phyloP scores from a whole-genome alignment of 2,888 invertebrate species.

The Clostera curtula region DNA sequence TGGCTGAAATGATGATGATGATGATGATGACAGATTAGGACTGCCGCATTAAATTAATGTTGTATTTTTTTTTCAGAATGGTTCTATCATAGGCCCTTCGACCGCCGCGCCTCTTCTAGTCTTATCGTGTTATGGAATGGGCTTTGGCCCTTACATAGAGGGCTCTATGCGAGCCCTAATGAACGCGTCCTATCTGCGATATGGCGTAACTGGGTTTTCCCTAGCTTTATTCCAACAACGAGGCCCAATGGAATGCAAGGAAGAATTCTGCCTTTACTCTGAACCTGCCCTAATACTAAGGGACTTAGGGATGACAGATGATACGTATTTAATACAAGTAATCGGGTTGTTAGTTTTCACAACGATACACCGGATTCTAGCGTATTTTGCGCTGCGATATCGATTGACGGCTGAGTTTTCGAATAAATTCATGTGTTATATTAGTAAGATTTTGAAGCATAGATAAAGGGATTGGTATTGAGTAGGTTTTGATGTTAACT shows the following conservation, averaged over 20 bases:
- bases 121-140: conserved; percentile 77
- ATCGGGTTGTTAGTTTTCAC: conserved; percentile 73
- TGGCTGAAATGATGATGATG: too few relatives aligned
- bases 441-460: conserved; percentile 71
- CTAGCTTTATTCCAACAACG: conserved; percentile 77
- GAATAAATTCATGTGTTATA: conserved; percentile 68
- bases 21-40: too few relatives aligned
- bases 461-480: conserved; percentile 35
- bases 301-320: conserved; percentile 76
- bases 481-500: background rate
- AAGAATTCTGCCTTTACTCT: conserved; percentile 73
- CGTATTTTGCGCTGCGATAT: conserved; percentile 75
- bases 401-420: conserved; percentile 72
- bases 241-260: conserved; percentile 74
- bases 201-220: conserved; percentile 78
- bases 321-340: conserved; percentile 71
- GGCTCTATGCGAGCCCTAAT: conserved; percentile 70
- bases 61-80: conserved; percentile 64
- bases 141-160: conserved; percentile 72
- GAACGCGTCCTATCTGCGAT: conserved; percentile 78
- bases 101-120: conserved; percentile 72
- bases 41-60: background rate
- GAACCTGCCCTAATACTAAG: conserved; percentile 76
- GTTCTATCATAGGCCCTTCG: conserved; percentile 76
- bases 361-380: conserved; percentile 64